Base-by-base conservation (phyloP, 2,113 vertebrate genomes). In the Stomatorhinus ivindoensis region DNA sequence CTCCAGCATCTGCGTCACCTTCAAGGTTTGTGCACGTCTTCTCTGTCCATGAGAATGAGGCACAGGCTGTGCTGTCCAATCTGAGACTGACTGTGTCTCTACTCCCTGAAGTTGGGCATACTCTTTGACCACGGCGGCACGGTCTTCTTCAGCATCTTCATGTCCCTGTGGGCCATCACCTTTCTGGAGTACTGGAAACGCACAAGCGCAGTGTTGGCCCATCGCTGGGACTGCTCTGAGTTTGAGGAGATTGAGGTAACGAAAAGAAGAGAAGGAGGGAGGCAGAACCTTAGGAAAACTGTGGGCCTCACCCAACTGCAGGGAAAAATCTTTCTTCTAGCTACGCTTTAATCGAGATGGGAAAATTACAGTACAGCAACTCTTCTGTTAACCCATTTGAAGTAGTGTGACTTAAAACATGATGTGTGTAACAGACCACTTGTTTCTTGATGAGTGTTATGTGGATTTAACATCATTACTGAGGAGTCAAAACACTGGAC, bases 181-280 rank as follows among this genome's bases (percentile, higher is more conserved):
- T 92, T 95, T 48, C 92, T 94, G 58, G 95, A 94, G 89, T 92
- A 93, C 91, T 95, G 95, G 95, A 94, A 95, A 31, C 76, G 89
- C 46, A 90, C 44, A 51, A 92, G 89, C 0, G 86, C 87, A 0
- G 90, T 88, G 0, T 88, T 93, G 88, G 91, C 92, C 27, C 50
- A 93, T n/a, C 91, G 53, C 82, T 95, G 95, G 94, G 94, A 93
- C 86, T 95, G 94, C 89, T 93, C 89, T 0, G 86, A 95, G 86
- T 94, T 90, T 0, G 87, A 94, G 88, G 93, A 94, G 90, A 92
- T 93, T 0, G 91, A 95, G 94, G 94, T 95, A 83, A 24, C 47
- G 4, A 11, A 55, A 88, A 7, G 3, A 42, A 8, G 13, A 61
- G 9, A 1, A 42, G 3, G 65, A 35, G 55, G 39, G 21, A 42